Percentiles rank a stretch among this genome's conserved stretches.
These are phyloP conservation scores for Cylindroiulus punctatus DNA, from an alignment of 2,888 invertebrate species.

Conservation along the genomic window DNA sequence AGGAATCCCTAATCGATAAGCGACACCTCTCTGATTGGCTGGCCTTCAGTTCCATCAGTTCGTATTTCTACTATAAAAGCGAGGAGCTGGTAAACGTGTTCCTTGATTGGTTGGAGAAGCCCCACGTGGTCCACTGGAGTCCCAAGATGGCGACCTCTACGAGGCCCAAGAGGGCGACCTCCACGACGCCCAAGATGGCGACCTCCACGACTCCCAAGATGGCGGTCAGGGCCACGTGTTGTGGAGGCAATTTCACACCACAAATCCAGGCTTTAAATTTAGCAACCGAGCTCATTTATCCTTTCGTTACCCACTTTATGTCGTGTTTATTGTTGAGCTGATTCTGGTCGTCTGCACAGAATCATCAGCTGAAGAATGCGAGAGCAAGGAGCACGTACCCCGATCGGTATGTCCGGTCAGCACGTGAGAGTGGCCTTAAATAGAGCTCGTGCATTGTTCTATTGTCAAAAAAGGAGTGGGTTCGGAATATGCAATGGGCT, in stretches of 20 bases:
- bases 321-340: not conserved
- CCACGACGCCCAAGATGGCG: not conserved
- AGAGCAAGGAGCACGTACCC: not conserved
- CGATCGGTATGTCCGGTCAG: constrained; percentile 5
- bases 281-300: not conserved
- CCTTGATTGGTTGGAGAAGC: not conserved
- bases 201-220: not conserved
- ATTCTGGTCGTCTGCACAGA: not conserved
- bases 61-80: too few relatives aligned
- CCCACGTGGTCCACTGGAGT: not conserved
- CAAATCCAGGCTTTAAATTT: constrained; percentile 19
- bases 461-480: not conserved
- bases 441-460: not conserved
- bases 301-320: constrained; percentile 18
- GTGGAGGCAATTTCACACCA: not conserved
- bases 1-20: too few relatives aligned
- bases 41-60: too few relatives aligned
- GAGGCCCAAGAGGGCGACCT: too few relatives aligned
- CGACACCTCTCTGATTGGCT: too few relatives aligned
- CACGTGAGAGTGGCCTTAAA: not conserved
- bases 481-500: not conserved
- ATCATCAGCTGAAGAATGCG: not conserved
- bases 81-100: too few relatives aligned
- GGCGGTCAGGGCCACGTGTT: not conserved
- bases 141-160: too few relatives aligned